A percentile compares a stretch with the other conserved stretches of the same genome.
These are phyloP conservation scores for Pachymerium ferrugineum DNA, from an alignment of 2,888 invertebrate genomes.

Conservation along the genomic window DNA sequence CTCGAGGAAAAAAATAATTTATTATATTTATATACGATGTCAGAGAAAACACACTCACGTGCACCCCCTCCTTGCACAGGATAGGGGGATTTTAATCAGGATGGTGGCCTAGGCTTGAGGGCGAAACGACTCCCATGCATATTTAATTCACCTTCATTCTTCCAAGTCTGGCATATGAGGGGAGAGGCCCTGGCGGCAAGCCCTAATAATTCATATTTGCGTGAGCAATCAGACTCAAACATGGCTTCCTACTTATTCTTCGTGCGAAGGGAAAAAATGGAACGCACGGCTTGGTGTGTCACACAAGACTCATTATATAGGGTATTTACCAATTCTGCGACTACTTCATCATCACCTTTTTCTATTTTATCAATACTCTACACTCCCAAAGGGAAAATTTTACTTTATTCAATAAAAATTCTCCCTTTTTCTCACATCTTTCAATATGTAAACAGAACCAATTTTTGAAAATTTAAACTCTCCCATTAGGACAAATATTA, in stretches of 20 bases:
- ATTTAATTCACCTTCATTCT: slow-evolving; percentile 16
- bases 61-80: not conserved
- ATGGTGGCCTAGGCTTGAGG: not conserved
- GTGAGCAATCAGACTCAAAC: not conserved
- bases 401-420: slow-evolving; percentile 7
- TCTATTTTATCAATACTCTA: not conserved
- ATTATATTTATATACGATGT: not conserved
- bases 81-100: not conserved
- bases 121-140: slow-evolving; percentile 13
- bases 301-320: slow-evolving; percentile 1
- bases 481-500: slow-evolving; percentile 1
- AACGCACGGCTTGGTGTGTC: not conserved
- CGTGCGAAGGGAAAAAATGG: not conserved
- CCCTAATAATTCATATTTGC: slow-evolving; percentile 19
- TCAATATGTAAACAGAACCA: slow-evolving; percentile 11
- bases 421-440: not conserved
- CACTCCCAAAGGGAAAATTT: slow-evolving; percentile 7
- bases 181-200: not conserved
- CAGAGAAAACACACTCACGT: not conserved
- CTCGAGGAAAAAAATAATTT: not conserved
- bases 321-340: not conserved
- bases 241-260: not conserved
- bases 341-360: not conserved
- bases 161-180: not conserved
- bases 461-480: slow-evolving; percentile 11